Base-by-base conservation (phyloP, 2,888 invertebrate genomes). In the Eilema depressum region DNA sequence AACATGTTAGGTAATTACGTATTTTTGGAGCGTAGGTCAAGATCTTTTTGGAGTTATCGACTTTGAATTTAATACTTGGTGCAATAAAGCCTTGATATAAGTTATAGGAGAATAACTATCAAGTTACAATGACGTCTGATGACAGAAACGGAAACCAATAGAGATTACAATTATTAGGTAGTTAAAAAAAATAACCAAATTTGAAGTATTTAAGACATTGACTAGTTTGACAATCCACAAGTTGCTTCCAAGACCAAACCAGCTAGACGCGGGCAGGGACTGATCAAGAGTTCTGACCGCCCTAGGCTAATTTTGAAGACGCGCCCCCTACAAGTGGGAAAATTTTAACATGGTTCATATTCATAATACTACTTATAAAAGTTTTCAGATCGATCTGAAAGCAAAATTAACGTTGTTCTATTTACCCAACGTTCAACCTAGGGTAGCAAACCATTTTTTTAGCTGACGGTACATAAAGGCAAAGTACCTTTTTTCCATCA, bases 11-110 rank as follows among this genome's bases (percentile, higher is more conserved):
- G 83, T 88, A 90, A 91, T 86, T 79, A 78, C 59, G 79, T 85
- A 80, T 83, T 84, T 85, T 86, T 87, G 83, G 68, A 71, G 72
- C 89, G 85, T 89, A 89, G 91, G 91, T 92, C 91, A 92, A 88
- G 89, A 89, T 83, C 89, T 78, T 77, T 26, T 74, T 69, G 69
- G 69, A 74, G 69, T 72, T 73, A 74, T 69, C 11, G 5, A 59
- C 17, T 53, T 41, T 20, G 11, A n/a, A 3, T 53, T 47, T n/a
- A 26, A 57, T 53, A 57, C 23, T 33, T 11, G 8, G 20, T 10
- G 23, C n/a, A 10, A 65, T 7, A 12, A 30, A 30, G 4, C 11
- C 47, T 41, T 37, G 41, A 41, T n/a, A n/a, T 53, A 53, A 53
- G 2, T n/a, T 20, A n/a, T 53, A n/a, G 7, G 8, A 8, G 20